Percentiles rank a stretch among this genome's conserved stretches.
These are phyloP conservation scores for Vimba vimba DNA, from an alignment of 2,113 vertebrate genomes.

Conservation along the genomic window DNA sequence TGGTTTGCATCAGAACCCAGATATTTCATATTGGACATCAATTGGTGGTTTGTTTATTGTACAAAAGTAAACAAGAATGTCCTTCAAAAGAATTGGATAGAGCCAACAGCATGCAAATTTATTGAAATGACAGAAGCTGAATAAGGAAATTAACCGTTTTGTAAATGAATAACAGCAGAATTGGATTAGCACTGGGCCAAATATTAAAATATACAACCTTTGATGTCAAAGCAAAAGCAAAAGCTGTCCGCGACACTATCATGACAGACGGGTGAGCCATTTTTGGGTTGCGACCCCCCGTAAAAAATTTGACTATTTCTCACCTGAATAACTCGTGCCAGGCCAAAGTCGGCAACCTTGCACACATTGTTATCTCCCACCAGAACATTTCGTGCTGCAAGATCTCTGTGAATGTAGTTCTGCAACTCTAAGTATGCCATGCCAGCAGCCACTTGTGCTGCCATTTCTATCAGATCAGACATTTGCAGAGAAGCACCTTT, in stretches of 20 bases:
- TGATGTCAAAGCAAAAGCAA: background rate
- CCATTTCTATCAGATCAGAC: slow-evolving; percentile 88
- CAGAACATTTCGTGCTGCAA: slow-evolving; percentile 95
- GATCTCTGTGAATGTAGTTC: slow-evolving; percentile 96
- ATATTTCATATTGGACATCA: background rate
- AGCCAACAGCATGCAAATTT: background rate
- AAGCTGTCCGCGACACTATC: background rate
- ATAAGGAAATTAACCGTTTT: background rate
- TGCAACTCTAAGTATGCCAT: slow-evolving; percentile 95
- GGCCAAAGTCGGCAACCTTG: slow-evolving; percentile 97
- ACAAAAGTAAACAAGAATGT: background rate
- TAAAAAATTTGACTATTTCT: slow-evolving; percentile 45
- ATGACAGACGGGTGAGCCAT: background rate
- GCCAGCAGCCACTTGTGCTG: slow-evolving; percentile 89
- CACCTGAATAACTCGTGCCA: slow-evolving; percentile 94
- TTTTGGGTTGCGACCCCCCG: too few relatives aligned
- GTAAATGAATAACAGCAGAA: background rate
- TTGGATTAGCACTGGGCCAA: background rate
- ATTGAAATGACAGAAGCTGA: background rate
- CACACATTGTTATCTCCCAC: slow-evolving; percentile 93
- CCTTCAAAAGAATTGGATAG: background rate
- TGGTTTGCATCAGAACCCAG: background rate
- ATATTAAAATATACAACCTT: background rate
- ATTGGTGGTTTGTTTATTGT: background rate
- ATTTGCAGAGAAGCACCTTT: slow-evolving; percentile 61